Base-by-base conservation (phyloP, 1,140 invertebrate species). In the Lordiphosa clarofinis region DNA sequence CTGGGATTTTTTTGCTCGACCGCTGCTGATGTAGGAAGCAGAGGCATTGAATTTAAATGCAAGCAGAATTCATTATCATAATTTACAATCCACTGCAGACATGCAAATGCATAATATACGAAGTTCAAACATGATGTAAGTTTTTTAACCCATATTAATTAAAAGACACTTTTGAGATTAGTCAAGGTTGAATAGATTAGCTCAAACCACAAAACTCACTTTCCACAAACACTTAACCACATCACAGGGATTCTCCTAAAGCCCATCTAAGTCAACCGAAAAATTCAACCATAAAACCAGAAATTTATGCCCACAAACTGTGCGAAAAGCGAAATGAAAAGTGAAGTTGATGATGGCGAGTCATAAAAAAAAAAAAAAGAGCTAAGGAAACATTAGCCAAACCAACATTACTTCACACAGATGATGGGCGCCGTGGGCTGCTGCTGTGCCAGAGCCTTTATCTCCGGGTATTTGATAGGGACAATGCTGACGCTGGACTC, bases 391-490 rank as follows among this genome's bases (percentile, higher is more conserved):
- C 38, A 53, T 37, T 55, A 60, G 49, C 44, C 40, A 50, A 55
- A 63, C 60, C 69, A 55, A 79, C 56, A 79, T 73, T 73, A 88
- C 86, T 82, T 87, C 39, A 74, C 44, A 56, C 63, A 82, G 48
- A 75, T 82, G 63, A 65, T 62, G 49, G 84, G 66, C 43, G 65
- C 44, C 55, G 48, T 56, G 39, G 56, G 21, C 10, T 21, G 11
- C 21, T 52, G 58, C 36, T 55, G 38, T 1, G 37, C 37, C n/a
- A 10, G 28, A 8, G 28, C 5, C 28, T 31, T 31, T 5, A 31
- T 31, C 6, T 69, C 64, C 44, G 65, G 68, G 37, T 57, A 69
- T 58, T 61, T 76, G 55, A 73, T 58, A 56, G 58, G 78, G 57
- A 84, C 64, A 56, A 76, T 56, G 48, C 73, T 73, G 38, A 73